Conservation (phyloP, 2,113 vertebrate species). For the Talpa occidentalis region DNA sequence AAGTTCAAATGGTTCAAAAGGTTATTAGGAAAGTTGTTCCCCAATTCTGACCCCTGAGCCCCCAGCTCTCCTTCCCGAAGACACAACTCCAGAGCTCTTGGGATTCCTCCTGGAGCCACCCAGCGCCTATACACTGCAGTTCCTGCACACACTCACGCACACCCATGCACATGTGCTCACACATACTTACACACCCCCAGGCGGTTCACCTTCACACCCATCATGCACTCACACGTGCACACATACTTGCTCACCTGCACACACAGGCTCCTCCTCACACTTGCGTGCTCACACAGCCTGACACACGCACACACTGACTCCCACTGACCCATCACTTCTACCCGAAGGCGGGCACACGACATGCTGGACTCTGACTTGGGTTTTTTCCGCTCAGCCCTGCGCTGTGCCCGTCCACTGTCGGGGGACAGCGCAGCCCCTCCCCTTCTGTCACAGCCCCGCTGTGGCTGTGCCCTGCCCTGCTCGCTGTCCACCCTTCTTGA, state of each 20-base stretch:
- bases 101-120: not conserved
- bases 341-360: fast-evolving
- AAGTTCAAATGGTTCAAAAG: not conserved
- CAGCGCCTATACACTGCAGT: too few relatives aligned
- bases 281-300: not conserved
- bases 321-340: too few relatives aligned
- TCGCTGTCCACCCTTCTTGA: fast-evolving
- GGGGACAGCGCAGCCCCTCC: not conserved
- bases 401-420: not conserved
- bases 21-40: not conserved
- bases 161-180: not conserved
- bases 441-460: fast-evolving
- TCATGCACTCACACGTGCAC: not conserved
- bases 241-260: not conserved
- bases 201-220: too few relatives aligned
- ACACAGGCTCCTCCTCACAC: not conserved
- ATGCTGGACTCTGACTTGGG: not conserved
- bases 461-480: fast-evolving
- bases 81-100: fast-evolving
- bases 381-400: fast-evolving
- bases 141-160: not conserved
- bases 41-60: too few relatives aligned
- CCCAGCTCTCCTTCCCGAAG: not conserved
- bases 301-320: not conserved
- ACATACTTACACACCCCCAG: too few relatives aligned